These are phyloP conservation scores for Eciton burchellii DNA, from an alignment of 1,140 invertebrate species.

Conservation along the genomic window DNA sequence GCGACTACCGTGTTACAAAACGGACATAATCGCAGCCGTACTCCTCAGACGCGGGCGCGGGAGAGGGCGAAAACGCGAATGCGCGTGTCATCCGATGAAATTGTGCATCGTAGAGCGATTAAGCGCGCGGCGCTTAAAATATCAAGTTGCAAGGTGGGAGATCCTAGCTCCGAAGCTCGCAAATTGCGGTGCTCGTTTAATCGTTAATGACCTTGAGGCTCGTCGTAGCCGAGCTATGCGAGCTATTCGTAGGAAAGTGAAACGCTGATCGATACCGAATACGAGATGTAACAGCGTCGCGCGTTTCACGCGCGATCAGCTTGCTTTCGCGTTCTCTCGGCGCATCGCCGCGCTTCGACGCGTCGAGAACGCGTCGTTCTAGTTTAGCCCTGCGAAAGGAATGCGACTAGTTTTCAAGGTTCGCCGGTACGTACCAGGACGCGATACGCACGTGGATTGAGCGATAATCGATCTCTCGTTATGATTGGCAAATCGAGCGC, in stretches of 20 bases:
- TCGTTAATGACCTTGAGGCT: neutral
- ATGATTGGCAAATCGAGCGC: slow-evolving; percentile 65
- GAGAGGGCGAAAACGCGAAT: too few relatives aligned
- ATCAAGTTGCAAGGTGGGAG: neutral
- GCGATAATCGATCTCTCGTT: slow-evolving; percentile 70
- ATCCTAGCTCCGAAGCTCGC: neutral
- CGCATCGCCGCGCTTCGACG: slow-evolving; percentile 48
- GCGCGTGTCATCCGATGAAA: too few relatives aligned
- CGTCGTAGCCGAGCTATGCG: neutral
- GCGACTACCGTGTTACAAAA: slow-evolving; percentile 7
- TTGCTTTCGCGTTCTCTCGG: slow-evolving; percentile 7
- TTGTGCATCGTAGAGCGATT: too few relatives aligned
- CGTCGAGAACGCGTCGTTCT: slow-evolving; percentile 64
- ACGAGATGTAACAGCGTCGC: slow-evolving; percentile 1
- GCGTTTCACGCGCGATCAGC: slow-evolving; percentile 18
- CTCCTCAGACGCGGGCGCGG: too few relatives aligned
- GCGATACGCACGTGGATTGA: slow-evolving; percentile 66
- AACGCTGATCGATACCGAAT: slow-evolving; percentile 25
- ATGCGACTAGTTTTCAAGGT: slow-evolving; percentile 71
- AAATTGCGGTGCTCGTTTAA: neutral
- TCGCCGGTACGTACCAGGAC: slow-evolving; percentile 69
- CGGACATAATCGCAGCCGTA: neutral
- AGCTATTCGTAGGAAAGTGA: slow-evolving; percentile 16
- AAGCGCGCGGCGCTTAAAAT: slow-evolving; percentile 7
- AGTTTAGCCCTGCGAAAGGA: slow-evolving; percentile 70